Base-by-base conservation (phyloP, 2,113 vertebrate genomes). In the Acrocephalus arundinaceus region DNA sequence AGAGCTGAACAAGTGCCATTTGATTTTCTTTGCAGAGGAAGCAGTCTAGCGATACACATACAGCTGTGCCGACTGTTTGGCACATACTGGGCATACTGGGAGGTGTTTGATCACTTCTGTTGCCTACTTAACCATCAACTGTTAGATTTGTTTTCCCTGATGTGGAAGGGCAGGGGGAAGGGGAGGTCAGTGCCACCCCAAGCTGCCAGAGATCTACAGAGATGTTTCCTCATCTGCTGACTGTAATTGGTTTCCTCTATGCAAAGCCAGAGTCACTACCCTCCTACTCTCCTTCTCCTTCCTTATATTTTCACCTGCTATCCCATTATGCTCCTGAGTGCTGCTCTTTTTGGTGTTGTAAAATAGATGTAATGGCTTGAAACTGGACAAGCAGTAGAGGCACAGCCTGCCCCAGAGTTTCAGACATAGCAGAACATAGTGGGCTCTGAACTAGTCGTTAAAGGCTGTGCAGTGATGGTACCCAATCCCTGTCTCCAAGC, bases 1-100 rank as follows among this genome's bases (percentile, higher is more conserved):
- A 24, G 90, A 78, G 19, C 1, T 51, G 90, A 97, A 87, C 62
- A 94, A 93, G 73, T 9, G 78, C 66, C 86, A 55, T 70, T 73
- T 82, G 61, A 77, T 92, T 93, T 94, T 90, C 76, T 89, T 62
- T 84, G 72, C 74, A 93, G 90, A 90, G 30, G 65, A 96, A 81
- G 52, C 76, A 92, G 72, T 72, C 55, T 89, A 89, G 79, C 1
- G 0, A 84, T n/a, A 59, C 72, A 68, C 52, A 46, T 81, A 28
- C 72, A 96, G 90, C 70, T 96, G 88, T 87, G 83, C 48, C 80
- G 57, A 41, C 33, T 68, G n/a, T 71, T 94, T 37, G 63, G 41
- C 72, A 74, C 45, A 10, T 48, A 21, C 1, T 27, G 46, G 68
- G 61, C 45, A 10, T 48, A 21, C 1, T 27, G 46, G 68, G 61